A percentile compares a stretch with the other conserved stretches of the same genome.
These are phyloP conservation scores for Cheilinus undulatus DNA, from an alignment of 2,113 vertebrate genomes.

Conservation along the genomic window DNA sequence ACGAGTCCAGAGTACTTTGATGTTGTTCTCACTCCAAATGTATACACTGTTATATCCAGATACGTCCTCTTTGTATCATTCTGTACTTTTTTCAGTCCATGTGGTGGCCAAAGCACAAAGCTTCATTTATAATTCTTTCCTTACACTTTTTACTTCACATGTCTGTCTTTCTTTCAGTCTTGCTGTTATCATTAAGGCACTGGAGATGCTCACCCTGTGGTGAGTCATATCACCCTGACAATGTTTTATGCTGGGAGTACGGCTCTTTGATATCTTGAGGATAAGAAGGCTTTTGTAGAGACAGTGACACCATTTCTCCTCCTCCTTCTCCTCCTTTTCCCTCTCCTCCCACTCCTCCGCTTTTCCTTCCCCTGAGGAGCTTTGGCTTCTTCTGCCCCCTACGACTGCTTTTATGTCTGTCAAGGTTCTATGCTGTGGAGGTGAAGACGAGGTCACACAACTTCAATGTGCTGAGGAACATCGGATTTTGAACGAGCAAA, in stretches of 20 bases:
- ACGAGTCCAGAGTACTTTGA: constrained; percentile 5
- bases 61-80: not conserved
- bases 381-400: constrained; percentile 58
- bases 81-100: too few relatives aligned
- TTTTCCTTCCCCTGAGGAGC: constrained; percentile 62
- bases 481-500: constrained; percentile 31
- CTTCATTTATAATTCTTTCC: constrained; percentile 2
- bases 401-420: constrained; percentile 67
- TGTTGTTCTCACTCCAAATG: not conserved
- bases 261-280: constrained; percentile 72
- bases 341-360: constrained; percentile 51
- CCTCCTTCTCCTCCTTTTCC: constrained; percentile 39
- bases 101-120: too few relatives aligned
- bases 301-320: constrained; percentile 62
- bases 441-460: constrained; percentile 70
- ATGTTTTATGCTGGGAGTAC: constrained; percentile 64
- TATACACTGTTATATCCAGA: not conserved
- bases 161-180: constrained; percentile 11
- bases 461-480: constrained; percentile 46
- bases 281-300: constrained; percentile 75
- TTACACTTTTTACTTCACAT: constrained; percentile 3
- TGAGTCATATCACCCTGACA: constrained; percentile 64
- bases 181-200: constrained; percentile 17
- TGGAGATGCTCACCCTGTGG: constrained; percentile 19
- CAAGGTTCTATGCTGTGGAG: constrained; percentile 48